Base-by-base conservation (phyloP, 2,888 invertebrate genomes). In the Poecilus cupreus region DNA sequence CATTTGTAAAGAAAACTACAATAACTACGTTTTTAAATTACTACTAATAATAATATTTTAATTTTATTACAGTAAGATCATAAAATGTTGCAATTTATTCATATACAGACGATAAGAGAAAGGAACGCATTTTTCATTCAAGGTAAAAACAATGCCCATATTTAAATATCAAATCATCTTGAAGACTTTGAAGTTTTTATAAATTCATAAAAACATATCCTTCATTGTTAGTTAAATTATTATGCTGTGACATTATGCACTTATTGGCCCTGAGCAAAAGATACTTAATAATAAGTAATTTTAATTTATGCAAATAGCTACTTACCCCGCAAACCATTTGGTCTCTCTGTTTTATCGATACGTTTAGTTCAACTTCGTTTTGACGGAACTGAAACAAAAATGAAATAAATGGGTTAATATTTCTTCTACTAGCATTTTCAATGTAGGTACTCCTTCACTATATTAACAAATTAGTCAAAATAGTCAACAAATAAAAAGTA, bases 271-370 rank as follows among this genome's bases (percentile, higher is more conserved):
- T 60, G 26, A 26, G 26, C 18, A n/a, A 24, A n/a, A 2, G 16
- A 26, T 1, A 60, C 13, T 24, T 60, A 60, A 24, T 13, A 60
- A 26, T 4, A n/a, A n/a, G n/a, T n/a, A n/a, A n/a, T n/a, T n/a
- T n/a, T n/a, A n/a, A n/a, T n/a, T n/a, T n/a, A n/a, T n/a, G n/a
- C 2, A 24, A 46, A 24, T 32, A 54, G 3, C 3, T 24, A 80
- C 72, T 80, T 80, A 80, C 80, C 70, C 80, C 80, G 43, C 80
- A 80, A 46, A 64, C 60, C 80, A 80, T 80, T 72, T 72, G 72
- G 60, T 80, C 72, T 20, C 39, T 82, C 82, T 85, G 82, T 84
- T 84, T 84, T 83, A 82, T 84, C 83, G 80, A 82, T 84, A 82
- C 83, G 82, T 81, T 82, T 51, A 81, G 64, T 82, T 83, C 81